Evolutionary conservation across 1,140 invertebrate genomes (phyloP), one percentile per base, ranked within the genome.

Genomic region (Maniola jurtina): DNA sequence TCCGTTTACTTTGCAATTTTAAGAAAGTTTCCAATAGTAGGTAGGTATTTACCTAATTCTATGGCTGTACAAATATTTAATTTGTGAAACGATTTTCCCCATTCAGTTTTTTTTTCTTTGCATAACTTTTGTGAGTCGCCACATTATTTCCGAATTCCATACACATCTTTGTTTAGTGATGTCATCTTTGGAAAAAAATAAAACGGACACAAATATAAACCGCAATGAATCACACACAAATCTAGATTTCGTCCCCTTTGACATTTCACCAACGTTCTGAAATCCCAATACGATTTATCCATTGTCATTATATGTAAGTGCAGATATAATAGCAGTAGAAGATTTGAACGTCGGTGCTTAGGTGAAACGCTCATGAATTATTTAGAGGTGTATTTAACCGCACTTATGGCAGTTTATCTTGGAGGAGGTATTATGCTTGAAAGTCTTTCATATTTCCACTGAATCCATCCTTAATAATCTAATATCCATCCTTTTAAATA

Each of bases 341-440:
- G 25, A 25, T 25, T 42, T 45, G 9, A 64, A 66, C 66, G 66
- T 54, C 50, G 66, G 70, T 62, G 66, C 68, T 81, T 78, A 73
- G 75, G 70, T 72, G 72, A 76, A 70, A 65, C 57, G 54, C 73
- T 84, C 82, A 84, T 86, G 80, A 81, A 84, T 86, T 86, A 86
- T 86, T 79, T 84, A 84, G 70, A 66, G 59, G 56, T 72, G 68
- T 77, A 75, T 52, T 52, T 73, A 71, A 66, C 67, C 65, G 68
- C 70, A 72, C 68, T 68, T 72, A 71, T 71, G 48, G 61, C 61
- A 74, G 74, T 77, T 73, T 73, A 72, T 75, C 62, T 42, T 52
- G 0, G 9, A 16, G 56, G 15, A 16, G 56, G 15, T 38, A 66
- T 70, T 69, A 25, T 25, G 1, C 71, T 61, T 71, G 61, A 54